Conservation (phyloP, 2,888 invertebrate species). For the Dendrolimus houi region DNA sequence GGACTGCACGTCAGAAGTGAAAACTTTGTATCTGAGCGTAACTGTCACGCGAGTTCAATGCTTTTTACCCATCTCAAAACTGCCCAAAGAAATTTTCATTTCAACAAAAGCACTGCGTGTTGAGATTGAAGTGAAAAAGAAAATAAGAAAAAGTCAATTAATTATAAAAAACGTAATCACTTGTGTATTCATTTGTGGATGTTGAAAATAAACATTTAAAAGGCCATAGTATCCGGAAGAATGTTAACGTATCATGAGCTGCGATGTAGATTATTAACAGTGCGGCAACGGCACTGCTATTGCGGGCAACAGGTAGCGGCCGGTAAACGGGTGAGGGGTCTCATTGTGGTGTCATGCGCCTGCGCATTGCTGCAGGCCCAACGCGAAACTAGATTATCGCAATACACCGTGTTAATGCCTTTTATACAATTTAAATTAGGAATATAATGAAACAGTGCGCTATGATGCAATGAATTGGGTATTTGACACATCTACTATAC, state of each 20-base stretch:
- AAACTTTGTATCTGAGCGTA: no score
- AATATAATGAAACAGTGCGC: not conserved
- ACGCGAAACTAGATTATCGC: not conserved
- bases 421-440: not conserved
- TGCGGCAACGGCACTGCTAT: conserved; percentile 1
- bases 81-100: no score
- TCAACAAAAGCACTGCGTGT: no score
- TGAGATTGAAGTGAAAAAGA: no score
- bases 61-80: no score
- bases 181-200: no score
- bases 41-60: no score
- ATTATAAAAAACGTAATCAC: no score
- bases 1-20: no score
- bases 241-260: conserved; percentile 6
- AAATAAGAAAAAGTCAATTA: no score
- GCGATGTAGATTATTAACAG: conserved; percentile 7
- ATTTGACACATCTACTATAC: no score
- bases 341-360: conserved; percentile 40
- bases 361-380: conserved; percentile 6
- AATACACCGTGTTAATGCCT: not conserved
- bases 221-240: conserved; percentile 6
- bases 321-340: conserved; percentile 39
- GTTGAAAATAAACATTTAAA: not conserved
- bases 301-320: conserved; percentile 11
- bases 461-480: not conserved